phyloP scores from a whole-genome alignment of 2,113 vertebrate genomes.

The Felis chaus region DNA sequence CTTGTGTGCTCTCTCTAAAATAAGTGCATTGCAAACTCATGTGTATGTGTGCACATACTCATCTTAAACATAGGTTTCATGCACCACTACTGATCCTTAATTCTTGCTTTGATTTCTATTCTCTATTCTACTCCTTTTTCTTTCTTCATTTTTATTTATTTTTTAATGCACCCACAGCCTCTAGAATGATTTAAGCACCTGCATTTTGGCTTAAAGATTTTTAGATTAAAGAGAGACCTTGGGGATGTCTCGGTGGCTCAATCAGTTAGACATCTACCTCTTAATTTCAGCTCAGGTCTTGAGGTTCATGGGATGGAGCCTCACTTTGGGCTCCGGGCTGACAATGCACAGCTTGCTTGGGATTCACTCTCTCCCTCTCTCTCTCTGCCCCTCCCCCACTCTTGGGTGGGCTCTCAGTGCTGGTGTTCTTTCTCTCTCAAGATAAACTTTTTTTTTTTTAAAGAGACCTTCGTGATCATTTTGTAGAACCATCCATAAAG shows the following conservation, averaged over 20 bases:
- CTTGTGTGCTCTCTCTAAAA: too few relatives aligned
- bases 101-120: background rate
- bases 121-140: background rate
- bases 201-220: background rate
- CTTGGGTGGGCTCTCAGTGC: too few relatives aligned
- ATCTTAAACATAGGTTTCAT: background rate
- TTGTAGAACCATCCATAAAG: background rate
- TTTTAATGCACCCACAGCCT: background rate
- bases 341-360: too few relatives aligned
- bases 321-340: too few relatives aligned
- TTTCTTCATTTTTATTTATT: background rate
- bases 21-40: background rate
- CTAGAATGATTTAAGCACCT: background rate
- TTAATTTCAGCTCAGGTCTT: too few relatives aligned
- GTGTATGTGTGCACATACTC: background rate
- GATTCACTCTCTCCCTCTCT: too few relatives aligned
- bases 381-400: too few relatives aligned
- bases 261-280: too few relatives aligned
- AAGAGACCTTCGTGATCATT: background rate
- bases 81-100: background rate
- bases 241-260: too few relatives aligned
- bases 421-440: too few relatives aligned
- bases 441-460: too few relatives aligned
- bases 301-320: too few relatives aligned
- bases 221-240: background rate